These are phyloP conservation scores for Orchesella flavescens DNA, from an alignment of 2,888 invertebrate species.

Conservation along the genomic window DNA sequence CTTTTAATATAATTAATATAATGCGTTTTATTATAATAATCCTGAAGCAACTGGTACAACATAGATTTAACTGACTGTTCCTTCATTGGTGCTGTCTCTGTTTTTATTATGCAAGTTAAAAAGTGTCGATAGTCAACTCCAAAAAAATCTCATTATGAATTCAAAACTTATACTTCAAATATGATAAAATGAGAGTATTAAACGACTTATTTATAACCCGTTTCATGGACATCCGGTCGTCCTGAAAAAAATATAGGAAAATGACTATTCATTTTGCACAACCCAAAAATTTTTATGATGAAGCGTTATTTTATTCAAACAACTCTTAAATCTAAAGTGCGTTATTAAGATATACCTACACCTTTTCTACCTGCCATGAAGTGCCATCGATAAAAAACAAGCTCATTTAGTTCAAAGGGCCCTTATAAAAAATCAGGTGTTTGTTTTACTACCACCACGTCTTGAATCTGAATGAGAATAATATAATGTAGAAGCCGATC, in stretches of 20 bases:
- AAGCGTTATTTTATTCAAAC: not conserved
- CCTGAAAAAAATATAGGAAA: not conserved
- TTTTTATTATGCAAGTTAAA: no score
- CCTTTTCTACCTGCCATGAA: not conserved
- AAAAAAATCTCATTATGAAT: no score
- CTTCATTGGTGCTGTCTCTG: no score
- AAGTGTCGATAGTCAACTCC: no score
- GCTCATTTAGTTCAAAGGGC: constrained; percentile 29
- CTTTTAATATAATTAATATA: not conserved
- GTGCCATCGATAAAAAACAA: not conserved
- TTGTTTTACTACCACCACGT: constrained; percentile 43
- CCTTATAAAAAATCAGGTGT: constrained; percentile 37
- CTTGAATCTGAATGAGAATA: constrained; percentile 17
- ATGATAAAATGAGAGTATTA: not conserved
- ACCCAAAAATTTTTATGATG: not conserved
- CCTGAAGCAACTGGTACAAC: no score
- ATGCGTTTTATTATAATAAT: no score
- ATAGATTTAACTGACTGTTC: no score
- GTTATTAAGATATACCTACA: constrained; percentile 22
- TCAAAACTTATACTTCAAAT: constrained; percentile 1
- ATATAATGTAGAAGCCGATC: not conserved
- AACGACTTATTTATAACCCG: constrained; percentile 2
- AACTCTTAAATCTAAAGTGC: constrained; percentile 33
- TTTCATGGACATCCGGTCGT: constrained; percentile 37
- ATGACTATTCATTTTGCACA: no score